These are phyloP conservation scores for Rafetus swinhoei DNA, from an alignment of 2,113 vertebrate genomes.

Conservation along the genomic window DNA sequence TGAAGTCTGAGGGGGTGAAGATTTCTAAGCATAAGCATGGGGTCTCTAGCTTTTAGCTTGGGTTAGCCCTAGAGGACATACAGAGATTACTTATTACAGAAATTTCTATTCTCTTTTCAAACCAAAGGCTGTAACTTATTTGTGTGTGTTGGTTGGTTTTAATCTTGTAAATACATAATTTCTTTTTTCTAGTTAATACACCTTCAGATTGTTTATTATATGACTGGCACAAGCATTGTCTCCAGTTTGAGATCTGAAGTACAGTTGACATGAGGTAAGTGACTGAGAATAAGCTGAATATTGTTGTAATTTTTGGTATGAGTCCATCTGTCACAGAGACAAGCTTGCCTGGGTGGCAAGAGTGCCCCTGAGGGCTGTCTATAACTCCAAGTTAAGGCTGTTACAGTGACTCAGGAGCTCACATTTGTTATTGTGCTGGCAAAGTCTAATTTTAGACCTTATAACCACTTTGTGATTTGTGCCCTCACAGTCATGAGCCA, in stretches of 20 bases:
- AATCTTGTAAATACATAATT: neutral
- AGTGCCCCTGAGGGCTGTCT: neutral
- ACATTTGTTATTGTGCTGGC: neutral
- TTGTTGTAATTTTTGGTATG: neutral
- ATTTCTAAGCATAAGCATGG: neutral
- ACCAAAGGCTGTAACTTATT: neutral
- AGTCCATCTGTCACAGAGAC: neutral
- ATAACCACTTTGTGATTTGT: neutral
- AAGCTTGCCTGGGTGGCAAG: neutral
- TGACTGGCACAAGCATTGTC: neutral
- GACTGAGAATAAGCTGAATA: neutral
- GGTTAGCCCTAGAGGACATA: neutral
- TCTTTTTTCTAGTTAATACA: neutral
- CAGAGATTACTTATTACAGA: neutral
- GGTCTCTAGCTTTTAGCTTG: neutral
- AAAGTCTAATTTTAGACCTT: neutral
- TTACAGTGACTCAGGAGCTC: neutral
- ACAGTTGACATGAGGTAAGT: neutral
- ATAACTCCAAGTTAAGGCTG: neutral
- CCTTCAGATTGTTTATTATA: neutral
- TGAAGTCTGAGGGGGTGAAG: neutral
- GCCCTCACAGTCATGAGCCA: neutral
- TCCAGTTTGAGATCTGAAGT: neutral
- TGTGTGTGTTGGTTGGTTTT: neutral
- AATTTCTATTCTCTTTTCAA: neutral